Conservation (phyloP, 2,113 vertebrate genomes). For the Dryoscopus gambensis region DNA sequence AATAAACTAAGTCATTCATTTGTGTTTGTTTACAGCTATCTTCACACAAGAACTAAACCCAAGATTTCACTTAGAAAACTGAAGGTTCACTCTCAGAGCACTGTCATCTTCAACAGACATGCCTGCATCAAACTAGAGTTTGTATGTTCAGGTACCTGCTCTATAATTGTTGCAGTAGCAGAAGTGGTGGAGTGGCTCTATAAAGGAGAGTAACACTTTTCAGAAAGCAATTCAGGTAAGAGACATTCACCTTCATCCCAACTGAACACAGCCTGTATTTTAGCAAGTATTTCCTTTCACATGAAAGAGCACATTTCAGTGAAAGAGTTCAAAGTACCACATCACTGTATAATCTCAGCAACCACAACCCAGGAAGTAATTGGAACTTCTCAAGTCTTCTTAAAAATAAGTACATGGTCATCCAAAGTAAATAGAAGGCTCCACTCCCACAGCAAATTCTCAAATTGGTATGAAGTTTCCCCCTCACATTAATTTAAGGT, state of each 20-base stretch:
- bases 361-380: background rate
- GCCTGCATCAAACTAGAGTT: background rate
- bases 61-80: background rate
- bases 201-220: background rate
- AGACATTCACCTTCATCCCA: background rate
- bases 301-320: background rate
- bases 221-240: background rate
- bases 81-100: background rate
- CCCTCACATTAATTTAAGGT: background rate
- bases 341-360: background rate
- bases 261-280: background rate
- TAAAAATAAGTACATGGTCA: background rate
- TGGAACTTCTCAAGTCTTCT: background rate
- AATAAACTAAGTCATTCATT: background rate
- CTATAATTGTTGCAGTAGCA: background rate
- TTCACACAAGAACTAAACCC: background rate
- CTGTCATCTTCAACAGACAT: background rate
- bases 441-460: background rate
- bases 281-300: background rate
- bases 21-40: background rate
- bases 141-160: background rate
- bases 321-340: background rate
- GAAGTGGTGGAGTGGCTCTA: background rate
- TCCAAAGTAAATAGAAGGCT: background rate
- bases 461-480: background rate